A percentile compares a stretch with the other conserved stretches of the same genome.
phyloP scores from a whole-genome alignment of 2,113 vertebrate genomes.

The Tonatia bakeri region DNA sequence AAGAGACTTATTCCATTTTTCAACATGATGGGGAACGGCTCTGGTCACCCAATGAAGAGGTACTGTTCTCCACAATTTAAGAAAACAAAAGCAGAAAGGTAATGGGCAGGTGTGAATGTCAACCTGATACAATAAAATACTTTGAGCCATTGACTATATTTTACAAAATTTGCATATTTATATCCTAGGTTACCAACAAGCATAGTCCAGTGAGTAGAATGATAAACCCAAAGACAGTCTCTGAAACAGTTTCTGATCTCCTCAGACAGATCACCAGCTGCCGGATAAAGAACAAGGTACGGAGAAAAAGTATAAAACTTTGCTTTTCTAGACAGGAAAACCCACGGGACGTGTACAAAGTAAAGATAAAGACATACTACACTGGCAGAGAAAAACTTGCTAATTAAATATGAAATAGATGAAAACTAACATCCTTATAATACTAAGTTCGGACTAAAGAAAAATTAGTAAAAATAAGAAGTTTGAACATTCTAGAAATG shows the following conservation, averaged over 20 bases:
- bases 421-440: not conserved
- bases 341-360: not conserved
- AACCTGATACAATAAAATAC: conserved; percentile 12
- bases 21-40: not conserved
- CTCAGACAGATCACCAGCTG: not conserved
- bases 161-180: not conserved
- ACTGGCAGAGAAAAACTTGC: fast-evolving
- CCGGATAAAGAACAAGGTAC: not conserved
- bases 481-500: conserved; percentile 33
- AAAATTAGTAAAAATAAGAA: conserved; percentile 30
- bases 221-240: not conserved
- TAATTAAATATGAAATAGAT: not conserved
- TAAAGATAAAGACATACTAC: not conserved
- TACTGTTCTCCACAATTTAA: not conserved
- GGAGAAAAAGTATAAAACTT: not conserved
- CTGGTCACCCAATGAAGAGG: not conserved
- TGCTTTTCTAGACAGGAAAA: not conserved
- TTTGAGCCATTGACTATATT: not conserved
- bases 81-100: not conserved
- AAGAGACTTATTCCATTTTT: not conserved
- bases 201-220: not conserved
- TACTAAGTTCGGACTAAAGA: not conserved
- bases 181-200: conserved; percentile 2
- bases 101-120: not conserved
- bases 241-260: not conserved